Percentiles rank a stretch among this genome's conserved stretches.
phyloP scores from a whole-genome alignment of 1,140 invertebrate species.

The Tetraneura akinire region DNA sequence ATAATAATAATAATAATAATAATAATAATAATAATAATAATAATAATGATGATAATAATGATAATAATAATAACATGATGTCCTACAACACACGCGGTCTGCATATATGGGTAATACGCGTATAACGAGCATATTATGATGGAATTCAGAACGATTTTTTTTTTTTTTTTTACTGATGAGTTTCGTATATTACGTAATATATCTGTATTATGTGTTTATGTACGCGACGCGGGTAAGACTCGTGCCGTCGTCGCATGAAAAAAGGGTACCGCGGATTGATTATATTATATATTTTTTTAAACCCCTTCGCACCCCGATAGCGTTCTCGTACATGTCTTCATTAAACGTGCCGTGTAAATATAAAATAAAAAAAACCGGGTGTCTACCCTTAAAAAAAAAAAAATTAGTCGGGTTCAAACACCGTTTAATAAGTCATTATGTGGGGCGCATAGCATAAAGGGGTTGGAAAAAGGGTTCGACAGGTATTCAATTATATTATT shows the following conservation, averaged over 20 bases:
- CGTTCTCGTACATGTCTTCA: slow-evolving; percentile 39
- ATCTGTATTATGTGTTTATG: no score
- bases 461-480: slow-evolving; percentile 43
- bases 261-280: slow-evolving; percentile 22
- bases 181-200: neutral
- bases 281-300: neutral
- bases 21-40: no score
- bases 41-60: no score
- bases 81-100: no score
- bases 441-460: slow-evolving; percentile 14
- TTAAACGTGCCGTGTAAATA: slow-evolving; percentile 40
- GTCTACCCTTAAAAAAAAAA: slow-evolving; percentile 27
- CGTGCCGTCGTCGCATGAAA: slow-evolving; percentile 25
- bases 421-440: slow-evolving; percentile 48
- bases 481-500: slow-evolving; percentile 42
- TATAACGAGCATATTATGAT: neutral
- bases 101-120: neutral
- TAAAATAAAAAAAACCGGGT: slow-evolving; percentile 30
- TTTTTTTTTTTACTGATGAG: slow-evolving; percentile 16
- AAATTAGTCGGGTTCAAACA: slow-evolving; percentile 47
- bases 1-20: no score
- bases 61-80: no score
- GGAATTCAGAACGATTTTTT: slow-evolving; percentile 24
- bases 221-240: neutral
- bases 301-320: slow-evolving; percentile 19